Conservation (phyloP, 2,888 invertebrate genomes). For the Agapostemon virescens region DNA sequence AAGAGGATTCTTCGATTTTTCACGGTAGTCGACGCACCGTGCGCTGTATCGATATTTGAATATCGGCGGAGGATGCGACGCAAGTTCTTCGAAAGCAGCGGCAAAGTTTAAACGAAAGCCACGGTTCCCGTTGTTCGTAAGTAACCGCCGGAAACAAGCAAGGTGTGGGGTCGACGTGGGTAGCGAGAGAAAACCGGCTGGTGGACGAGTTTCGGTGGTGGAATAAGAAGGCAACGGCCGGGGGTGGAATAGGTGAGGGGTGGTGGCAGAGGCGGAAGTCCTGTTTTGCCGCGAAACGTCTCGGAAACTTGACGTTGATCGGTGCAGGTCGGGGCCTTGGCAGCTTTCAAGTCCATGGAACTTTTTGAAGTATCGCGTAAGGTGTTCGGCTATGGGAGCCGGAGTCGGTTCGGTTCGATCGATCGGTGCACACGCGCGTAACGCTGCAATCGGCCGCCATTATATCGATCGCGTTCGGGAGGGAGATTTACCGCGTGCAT, state of each 20-base stretch:
- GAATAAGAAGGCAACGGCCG: background rate
- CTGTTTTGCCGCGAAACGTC: slow-evolving; percentile 49
- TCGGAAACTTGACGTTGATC: slow-evolving; percentile 57
- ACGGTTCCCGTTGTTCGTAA: slow-evolving; percentile 39
- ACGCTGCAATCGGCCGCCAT: slow-evolving; percentile 52
- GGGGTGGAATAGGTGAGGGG: background rate
- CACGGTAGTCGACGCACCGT: background rate
- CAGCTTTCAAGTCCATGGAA: slow-evolving; percentile 50
- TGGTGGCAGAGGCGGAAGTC: slow-evolving; percentile 9
- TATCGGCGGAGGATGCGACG: slow-evolving; percentile 28
- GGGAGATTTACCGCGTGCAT: slow-evolving; percentile 76
- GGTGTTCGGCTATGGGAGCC: slow-evolving; percentile 5
- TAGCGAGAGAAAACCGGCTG: background rate
- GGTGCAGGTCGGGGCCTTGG: slow-evolving; percentile 46
- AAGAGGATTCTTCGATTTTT: no score
- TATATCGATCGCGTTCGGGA: slow-evolving; percentile 73
- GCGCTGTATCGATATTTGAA: slow-evolving; percentile 28
- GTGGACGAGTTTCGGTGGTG: background rate
- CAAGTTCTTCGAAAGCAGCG: slow-evolving; percentile 14
- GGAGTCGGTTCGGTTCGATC: slow-evolving; percentile 25
- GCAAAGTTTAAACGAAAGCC: slow-evolving; percentile 33
- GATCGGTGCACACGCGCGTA: slow-evolving; percentile 51
- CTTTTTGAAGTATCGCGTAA: slow-evolving; percentile 42
- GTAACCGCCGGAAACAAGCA: slow-evolving; percentile 44
- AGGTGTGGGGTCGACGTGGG: background rate